A percentile compares a stretch with the other conserved stretches of the same genome.
Conservation (phyloP, 2,113 vertebrate genomes). For the Dicaeum eximium region DNA sequence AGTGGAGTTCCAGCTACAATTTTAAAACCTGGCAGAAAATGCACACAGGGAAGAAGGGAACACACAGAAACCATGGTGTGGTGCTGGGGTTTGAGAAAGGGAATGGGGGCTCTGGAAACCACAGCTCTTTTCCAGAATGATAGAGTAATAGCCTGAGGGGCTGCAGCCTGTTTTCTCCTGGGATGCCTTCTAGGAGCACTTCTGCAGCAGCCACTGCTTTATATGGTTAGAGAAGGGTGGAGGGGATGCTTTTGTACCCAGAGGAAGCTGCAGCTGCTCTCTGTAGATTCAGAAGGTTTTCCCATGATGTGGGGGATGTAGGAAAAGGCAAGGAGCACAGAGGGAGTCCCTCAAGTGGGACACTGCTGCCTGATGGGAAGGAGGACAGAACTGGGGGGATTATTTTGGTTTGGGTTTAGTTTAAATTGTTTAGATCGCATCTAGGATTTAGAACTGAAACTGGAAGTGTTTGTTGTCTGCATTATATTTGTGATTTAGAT, state of each 20-base stretch:
- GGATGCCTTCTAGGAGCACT: not conserved
- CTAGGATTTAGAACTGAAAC: not conserved
- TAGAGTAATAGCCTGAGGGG: not conserved
- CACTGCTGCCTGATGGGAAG: not conserved
- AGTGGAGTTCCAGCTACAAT: not conserved
- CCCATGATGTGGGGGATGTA: not conserved
- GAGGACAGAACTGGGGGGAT: not conserved
- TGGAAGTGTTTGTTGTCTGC: not conserved
- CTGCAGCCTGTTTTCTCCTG: not conserved
- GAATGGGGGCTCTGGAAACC: not conserved
- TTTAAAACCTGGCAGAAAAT: not conserved
- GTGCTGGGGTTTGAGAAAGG: not conserved
- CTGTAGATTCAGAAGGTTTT: not conserved
- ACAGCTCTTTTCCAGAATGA: not conserved
- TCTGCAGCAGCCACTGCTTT: not conserved
- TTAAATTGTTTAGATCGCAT: not conserved
- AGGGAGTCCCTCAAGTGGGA: not conserved
- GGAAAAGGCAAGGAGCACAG: rapidly evolving
- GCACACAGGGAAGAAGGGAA: not conserved
- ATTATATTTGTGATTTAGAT: not conserved
- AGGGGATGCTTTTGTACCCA: not conserved
- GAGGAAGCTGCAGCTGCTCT: not conserved
- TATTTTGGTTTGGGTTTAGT: not conserved
- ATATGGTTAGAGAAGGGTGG: rapidly evolving
- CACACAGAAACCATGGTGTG: not conserved